Percentiles rank a stretch among this genome's conserved stretches.
phyloP scores from a whole-genome alignment of 2,113 vertebrate genomes.

The Pedionomus torquatus region DNA sequence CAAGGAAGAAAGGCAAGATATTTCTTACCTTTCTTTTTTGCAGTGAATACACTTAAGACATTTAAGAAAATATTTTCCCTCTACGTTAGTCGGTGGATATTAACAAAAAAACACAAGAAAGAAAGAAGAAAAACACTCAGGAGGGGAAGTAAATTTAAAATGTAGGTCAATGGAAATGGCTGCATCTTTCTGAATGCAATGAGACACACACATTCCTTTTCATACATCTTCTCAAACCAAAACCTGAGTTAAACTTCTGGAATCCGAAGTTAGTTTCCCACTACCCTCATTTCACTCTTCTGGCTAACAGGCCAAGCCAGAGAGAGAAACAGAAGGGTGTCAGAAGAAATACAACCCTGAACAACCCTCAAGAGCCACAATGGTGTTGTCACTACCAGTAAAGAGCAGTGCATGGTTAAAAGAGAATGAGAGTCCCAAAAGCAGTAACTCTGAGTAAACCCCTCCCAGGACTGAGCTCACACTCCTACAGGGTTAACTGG shows the following conservation, averaged over 20 bases:
- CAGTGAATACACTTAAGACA: not conserved
- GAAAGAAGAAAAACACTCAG: not conserved
- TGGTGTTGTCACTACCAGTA: not conserved
- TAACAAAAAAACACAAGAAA: not conserved
- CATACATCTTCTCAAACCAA: not conserved
- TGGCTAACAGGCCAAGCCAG: not conserved
- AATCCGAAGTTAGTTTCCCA: not conserved
- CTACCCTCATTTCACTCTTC: not conserved
- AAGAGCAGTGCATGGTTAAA: not conserved
- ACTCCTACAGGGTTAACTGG: not conserved
- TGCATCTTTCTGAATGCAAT: not conserved
- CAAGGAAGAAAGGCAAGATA: not conserved
- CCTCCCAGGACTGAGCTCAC: not conserved
- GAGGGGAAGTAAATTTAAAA: not conserved
- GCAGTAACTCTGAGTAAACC: not conserved
- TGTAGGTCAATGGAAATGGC: not conserved
- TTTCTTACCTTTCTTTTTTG: not conserved
- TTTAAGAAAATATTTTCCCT: not conserved
- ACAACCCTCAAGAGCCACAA: not conserved
- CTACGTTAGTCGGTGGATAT: not conserved
- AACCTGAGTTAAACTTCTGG: not conserved
- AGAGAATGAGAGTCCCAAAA: not conserved
- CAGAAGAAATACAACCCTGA: not conserved
- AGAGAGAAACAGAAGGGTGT: not conserved
- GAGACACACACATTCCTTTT: not conserved